Conservation (phyloP, 2,113 vertebrate species). For the Callorhinus ursinus region DNA sequence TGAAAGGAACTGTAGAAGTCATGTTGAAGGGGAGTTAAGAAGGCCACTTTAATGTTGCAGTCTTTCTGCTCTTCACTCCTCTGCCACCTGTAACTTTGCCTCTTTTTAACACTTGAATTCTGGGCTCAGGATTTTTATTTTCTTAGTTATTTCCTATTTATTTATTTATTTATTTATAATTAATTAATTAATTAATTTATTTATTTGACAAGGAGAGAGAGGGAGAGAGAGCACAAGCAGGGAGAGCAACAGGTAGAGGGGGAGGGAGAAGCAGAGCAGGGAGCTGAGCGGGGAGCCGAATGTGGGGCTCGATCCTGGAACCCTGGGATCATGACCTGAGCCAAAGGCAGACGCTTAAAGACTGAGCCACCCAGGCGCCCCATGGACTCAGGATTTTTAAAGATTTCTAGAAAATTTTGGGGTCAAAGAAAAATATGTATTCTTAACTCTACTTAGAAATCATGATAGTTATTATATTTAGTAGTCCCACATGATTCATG, state of each 20-base stretch:
- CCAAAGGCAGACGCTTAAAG: background rate
- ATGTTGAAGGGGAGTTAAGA: background rate
- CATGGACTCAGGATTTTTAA: background rate
- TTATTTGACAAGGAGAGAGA: background rate
- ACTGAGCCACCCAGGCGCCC: background rate
- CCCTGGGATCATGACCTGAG: background rate
- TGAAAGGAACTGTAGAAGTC: background rate
- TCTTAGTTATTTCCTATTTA: background rate
- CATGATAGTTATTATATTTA: background rate
- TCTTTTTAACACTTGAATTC: background rate
- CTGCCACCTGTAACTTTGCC: background rate
- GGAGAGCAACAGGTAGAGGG: background rate
- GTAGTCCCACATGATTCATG: background rate
- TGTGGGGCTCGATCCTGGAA: background rate
- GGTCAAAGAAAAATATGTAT: background rate
- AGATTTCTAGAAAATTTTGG: background rate
- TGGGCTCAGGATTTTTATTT: background rate
- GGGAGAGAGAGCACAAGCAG: background rate
- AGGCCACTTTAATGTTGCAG: accelerated
- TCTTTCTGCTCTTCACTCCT: background rate
- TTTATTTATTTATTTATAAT: too few relatives aligned
- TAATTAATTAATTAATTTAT: background rate
- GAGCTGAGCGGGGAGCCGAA: background rate
- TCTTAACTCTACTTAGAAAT: background rate
- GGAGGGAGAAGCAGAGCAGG: background rate